Base-by-base conservation (phyloP, 2,797 vertebrate genomes). In the Aselliscus stoliczkanus region DNA sequence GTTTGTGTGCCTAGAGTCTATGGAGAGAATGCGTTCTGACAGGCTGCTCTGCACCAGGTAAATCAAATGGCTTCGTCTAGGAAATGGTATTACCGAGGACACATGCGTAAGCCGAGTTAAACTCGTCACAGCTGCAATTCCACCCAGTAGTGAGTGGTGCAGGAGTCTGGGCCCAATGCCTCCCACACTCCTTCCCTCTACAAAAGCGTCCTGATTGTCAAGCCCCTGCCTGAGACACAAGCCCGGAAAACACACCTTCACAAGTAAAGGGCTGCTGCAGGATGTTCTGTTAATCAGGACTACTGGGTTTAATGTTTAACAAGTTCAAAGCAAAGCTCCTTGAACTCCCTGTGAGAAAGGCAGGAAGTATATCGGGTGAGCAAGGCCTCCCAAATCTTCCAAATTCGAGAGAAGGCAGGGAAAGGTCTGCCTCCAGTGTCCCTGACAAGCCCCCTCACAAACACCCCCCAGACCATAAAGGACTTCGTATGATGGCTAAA, bases 241-340 rank as follows among this genome's bases (percentile, higher is more conserved):
- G 18, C 44, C 52, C n/a, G 1, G 2, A 20, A 64, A 44, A n/a
- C 65, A 91, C n/a, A 37, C 0, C 0, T n/a, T 75, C 69, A 1
- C 73, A 69, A 29, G 83, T 27, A 10, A 67, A 52, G 52, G 31
- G 44, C 44, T 60, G 85, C 15, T 4, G 8, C 18, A 58, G 58
- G 11, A 34, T 7, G 3, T 44, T n/a, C 42, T 11, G 25, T 12
- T 86, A 23, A 13, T 12, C 42, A 25, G 29, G 60, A 69, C n/a
- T 13, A 34, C 2, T 0, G n/a, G 67, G 11, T 10, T 50, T n/a
- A 14, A 14, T 2, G 5, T 54, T 27, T 44, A 44, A 50, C 87
- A 34, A 58, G 34, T 29, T 69, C 69, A 47, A 58, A 69, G 27
- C 21, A 56, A 72, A 81, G 62, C 50, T 62, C 14, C 18, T 10